phyloP scores from a whole-genome alignment of 2,888 invertebrate species.

The Euclidia mi region DNA sequence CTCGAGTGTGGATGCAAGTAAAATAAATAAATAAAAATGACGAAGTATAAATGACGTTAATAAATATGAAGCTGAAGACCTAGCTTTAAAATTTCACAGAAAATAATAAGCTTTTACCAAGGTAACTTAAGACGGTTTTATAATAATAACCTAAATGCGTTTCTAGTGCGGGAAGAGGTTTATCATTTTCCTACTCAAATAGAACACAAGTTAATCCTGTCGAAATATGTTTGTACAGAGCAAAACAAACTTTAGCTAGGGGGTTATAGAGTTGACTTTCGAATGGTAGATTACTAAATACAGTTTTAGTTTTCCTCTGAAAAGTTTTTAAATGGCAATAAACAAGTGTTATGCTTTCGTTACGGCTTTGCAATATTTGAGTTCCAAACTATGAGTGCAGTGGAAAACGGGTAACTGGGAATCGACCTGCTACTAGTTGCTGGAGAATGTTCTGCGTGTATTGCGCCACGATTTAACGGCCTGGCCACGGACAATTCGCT shows the following conservation, averaged over 20 bases:
- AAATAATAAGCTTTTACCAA: not conserved
- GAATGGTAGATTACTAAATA: slow-evolving; percentile 25
- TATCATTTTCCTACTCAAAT: slow-evolving; percentile 50
- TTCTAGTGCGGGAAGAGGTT: slow-evolving; percentile 37
- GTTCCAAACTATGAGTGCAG: slow-evolving; percentile 30
- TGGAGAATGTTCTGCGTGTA: slow-evolving; percentile 30
- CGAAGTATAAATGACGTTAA: too few species aligned
- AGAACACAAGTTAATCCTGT: slow-evolving; percentile 46
- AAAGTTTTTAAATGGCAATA: slow-evolving; percentile 62
- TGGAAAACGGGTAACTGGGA: slow-evolving; percentile 37
- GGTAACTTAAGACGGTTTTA: slow-evolving; percentile 23
- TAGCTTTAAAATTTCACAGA: not conserved
- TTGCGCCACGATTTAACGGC: too few species aligned
- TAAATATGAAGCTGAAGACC: not conserved
- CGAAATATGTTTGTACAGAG: not conserved
- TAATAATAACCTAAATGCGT: slow-evolving; percentile 42
- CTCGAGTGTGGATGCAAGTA: too few species aligned
- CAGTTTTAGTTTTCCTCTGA: slow-evolving; percentile 47
- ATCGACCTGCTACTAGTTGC: slow-evolving; percentile 32
- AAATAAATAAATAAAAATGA: too few species aligned
- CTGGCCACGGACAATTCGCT: too few species aligned
- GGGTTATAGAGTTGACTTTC: slow-evolving; percentile 12
- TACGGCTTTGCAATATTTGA: slow-evolving; percentile 54
- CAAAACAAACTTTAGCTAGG: slow-evolving; percentile 2
- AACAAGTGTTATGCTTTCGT: slow-evolving; percentile 65